Conservation (phyloP, 2,888 invertebrate species). For the Loripinus fragilis region DNA sequence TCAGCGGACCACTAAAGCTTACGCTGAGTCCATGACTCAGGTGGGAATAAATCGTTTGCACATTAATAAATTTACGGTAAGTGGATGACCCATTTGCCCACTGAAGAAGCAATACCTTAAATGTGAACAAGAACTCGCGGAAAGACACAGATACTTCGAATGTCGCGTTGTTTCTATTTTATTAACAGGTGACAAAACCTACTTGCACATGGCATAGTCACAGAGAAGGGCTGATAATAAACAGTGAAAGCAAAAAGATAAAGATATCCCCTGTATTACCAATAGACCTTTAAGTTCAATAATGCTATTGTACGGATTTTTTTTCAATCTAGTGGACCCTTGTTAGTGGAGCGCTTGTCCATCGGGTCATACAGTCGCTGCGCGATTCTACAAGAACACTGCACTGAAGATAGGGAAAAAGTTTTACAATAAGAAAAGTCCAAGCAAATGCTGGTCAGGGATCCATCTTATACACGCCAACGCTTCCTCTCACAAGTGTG, state of each 20-base stretch:
- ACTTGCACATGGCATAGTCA: background rate
- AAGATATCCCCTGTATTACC: conserved; percentile 21
- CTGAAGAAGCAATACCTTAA: conserved; percentile 5
- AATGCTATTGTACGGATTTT: background rate
- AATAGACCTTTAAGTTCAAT: conserved; percentile 12
- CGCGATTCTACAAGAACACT: background rate
- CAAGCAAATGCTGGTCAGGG: conserved; percentile 21
- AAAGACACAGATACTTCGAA: conserved; percentile 19
- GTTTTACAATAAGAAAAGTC: conserved; percentile 26
- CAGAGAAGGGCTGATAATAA: conserved; percentile 1
- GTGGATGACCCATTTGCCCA: background rate
- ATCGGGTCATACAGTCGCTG: conserved; percentile 27
- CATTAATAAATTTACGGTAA: background rate
- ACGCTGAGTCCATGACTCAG: too few relatives aligned
- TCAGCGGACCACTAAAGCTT: too few relatives aligned
- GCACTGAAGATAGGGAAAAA: background rate
- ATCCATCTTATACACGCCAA: conserved; percentile 8
- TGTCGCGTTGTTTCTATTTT: conserved; percentile 21
- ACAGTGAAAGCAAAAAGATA: conserved; percentile 7
- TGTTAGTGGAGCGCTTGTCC: conserved; percentile 6
- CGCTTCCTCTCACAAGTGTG: background rate
- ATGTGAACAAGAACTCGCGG: conserved; percentile 7
- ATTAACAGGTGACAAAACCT: conserved; percentile 13
- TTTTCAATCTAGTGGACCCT: conserved; percentile 23
- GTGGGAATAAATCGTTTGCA: too few relatives aligned